Base-by-base conservation (phyloP, 2,888 invertebrate genomes). In the Eristalis arbustorum region DNA sequence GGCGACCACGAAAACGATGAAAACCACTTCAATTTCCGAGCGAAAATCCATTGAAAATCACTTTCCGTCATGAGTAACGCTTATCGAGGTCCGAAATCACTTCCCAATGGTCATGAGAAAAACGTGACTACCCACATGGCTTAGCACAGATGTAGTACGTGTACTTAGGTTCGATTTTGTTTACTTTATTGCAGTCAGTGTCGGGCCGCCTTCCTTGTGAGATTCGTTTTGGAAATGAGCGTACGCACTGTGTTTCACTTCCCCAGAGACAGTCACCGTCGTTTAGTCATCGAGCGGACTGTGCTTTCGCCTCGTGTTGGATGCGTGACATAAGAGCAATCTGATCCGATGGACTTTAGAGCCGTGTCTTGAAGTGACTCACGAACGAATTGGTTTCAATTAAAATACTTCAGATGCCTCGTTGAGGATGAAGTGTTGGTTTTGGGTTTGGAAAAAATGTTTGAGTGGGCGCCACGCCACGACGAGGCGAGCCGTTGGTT, bases 81-180 rank as follows among this genome's bases (percentile, higher is more conserved):
- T 37, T 61, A 71, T 61, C 71, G 71, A 71, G 61, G 61, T 71
- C 71, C 71, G 61, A 71, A 71, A 61, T 71, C 61, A 71, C 66
- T 31, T 31, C 31, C 25, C 23, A 28, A 28, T 23, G 28, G 28
- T 62, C 49, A 49, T 49, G 49, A 49, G 18, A 49, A 49, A 49
- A 49, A 49, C 49, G 49, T 49, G 18, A 42, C 42, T 42, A 5
- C 42, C 42, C 49, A 49, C 49, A 3, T 18, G 14, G 42, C 42
- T n/a, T 42, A 18, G 49, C n/a, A 18, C 18, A 49, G 18, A 18
- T 49, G 4, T 49, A 49, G 49, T 18, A 18, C n/a, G 49, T 3
- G 49, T 49, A 49, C 49, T 49, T 49, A 8, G 8, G 37, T 37
- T 37, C 13, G 13, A 2, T 13, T 37, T 13, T 6, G 14, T n/a